A percentile compares a stretch with the other conserved stretches of the same genome.
Evolutionary conservation across 2,797 vertebrate genomes (phyloP).

Genomic region (Cyclopterus lumpus): DNA sequence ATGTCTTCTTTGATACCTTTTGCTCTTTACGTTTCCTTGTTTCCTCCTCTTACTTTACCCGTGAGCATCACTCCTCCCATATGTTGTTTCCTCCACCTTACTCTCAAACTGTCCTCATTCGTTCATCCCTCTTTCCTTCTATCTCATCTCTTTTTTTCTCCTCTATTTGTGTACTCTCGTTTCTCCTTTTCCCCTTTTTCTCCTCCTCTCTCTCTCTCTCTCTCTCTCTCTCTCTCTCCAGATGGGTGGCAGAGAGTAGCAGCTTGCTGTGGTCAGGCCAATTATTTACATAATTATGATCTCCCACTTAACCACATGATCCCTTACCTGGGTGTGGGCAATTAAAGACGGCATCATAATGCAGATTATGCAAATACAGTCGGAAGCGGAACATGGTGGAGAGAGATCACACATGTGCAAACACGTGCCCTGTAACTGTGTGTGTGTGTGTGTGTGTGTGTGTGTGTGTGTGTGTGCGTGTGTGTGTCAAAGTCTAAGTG

Average conservation of each 20-base stretch:
- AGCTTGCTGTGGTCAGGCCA: slow-evolving; percentile 98
- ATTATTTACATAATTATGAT: slow-evolving; percentile 99
- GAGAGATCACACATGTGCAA: slow-evolving; percentile 84
- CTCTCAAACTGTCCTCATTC: slow-evolving; percentile 25
- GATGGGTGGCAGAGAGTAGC: slow-evolving; percentile 94
- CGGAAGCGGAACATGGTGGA: slow-evolving; percentile 87
- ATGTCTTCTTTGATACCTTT: slow-evolving; percentile 6
- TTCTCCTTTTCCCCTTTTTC: background rate
- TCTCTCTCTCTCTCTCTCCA: slow-evolving; percentile 77
- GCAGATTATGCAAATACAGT: slow-evolving; percentile 96
- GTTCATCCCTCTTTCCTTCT: slow-evolving; percentile 16
- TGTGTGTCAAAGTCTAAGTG: slow-evolving; percentile 3
- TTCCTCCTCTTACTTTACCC: slow-evolving; percentile 1
- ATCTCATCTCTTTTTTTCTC: background rate
- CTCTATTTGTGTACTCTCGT: slow-evolving; percentile 31
- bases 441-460: slow-evolving; percentile 16
- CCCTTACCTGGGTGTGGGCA: slow-evolving; percentile 94
- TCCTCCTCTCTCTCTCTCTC: slow-evolving; percentile 29
- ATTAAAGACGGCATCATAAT: slow-evolving; percentile 97
- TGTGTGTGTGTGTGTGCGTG: background rate
- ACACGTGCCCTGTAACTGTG: slow-evolving; percentile 56
- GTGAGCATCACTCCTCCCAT: background rate
- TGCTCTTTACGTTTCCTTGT: background rate
- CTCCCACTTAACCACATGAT: slow-evolving; percentile 99
- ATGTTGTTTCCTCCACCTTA: slow-evolving; percentile 19